Percentiles rank a stretch among this genome's conserved stretches.
phyloP scores from a whole-genome alignment of 2,888 invertebrate species.

The Tenthredo notha region DNA sequence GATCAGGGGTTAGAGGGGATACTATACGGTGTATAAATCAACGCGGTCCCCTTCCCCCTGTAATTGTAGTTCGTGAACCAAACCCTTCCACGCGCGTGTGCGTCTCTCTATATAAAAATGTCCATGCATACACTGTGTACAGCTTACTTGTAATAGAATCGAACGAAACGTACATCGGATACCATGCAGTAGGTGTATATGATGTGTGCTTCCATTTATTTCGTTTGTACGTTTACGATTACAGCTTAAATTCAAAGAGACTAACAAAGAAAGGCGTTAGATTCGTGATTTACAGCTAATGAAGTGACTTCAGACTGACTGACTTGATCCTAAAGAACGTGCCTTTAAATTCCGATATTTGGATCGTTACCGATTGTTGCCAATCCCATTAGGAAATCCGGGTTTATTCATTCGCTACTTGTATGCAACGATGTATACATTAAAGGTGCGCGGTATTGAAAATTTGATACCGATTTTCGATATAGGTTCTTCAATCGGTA shows the following conservation, averaged over 20 bases:
- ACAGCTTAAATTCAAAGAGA: background rate
- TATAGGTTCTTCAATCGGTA: no score
- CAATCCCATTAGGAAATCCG: constrained; percentile 41
- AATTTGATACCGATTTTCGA: no score
- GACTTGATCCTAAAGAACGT: background rate
- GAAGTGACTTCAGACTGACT: background rate
- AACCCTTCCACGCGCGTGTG: constrained; percentile 38
- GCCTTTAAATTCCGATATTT: background rate
- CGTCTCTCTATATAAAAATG: constrained; percentile 1
- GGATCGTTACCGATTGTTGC: background rate
- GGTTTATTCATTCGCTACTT: constrained; percentile 7
- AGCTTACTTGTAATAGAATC: background rate
- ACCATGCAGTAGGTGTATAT: background rate
- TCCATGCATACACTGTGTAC: background rate
- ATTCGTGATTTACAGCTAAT: background rate
- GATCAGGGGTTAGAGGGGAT: constrained; percentile 59
- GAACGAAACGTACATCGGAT: background rate
- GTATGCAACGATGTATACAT: background rate
- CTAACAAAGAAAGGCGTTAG: background rate
- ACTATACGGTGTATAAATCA: constrained; percentile 69
- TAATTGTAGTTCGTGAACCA: constrained; percentile 69
- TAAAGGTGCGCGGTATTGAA: no score
- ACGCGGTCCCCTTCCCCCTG: constrained; percentile 63
- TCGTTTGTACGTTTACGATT: background rate
- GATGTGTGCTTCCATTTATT: background rate